Conservation (phyloP, 2,888 invertebrate genomes). For the Epinotia nisella region DNA sequence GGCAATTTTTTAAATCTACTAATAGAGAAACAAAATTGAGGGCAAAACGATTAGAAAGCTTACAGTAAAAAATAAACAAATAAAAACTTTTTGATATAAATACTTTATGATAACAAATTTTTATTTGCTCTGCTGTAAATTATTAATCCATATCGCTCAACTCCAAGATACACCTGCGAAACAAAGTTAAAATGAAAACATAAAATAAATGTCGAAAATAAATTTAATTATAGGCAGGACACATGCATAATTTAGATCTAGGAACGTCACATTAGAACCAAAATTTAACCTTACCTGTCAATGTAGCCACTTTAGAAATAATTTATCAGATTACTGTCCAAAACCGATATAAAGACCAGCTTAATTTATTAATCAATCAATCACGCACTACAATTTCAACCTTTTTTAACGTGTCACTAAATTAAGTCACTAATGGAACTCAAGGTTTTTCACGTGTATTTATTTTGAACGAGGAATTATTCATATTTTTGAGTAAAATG, state of each 20-base stretch:
- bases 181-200: background rate
- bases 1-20: too few relatives aligned
- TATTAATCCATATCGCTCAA: background rate
- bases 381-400: conserved; percentile 7
- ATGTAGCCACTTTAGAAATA: background rate
- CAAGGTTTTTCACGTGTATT: background rate
- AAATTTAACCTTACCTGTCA: background rate
- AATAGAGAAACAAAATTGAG: too few relatives aligned
- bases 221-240: background rate
- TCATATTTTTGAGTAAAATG: conserved; percentile 4
- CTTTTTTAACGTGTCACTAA: conserved; percentile 4
- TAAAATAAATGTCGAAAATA: background rate
- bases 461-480: too few relatives aligned
- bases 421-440: background rate
- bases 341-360: background rate
- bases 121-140: background rate
- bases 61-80: background rate
- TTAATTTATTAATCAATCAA: conserved; percentile 13
- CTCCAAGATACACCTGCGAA: conserved; percentile 1
- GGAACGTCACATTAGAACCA: background rate
- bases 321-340: background rate
- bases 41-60: background rate
- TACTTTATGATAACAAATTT: background rate
- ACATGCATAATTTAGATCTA: background rate
- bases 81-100: background rate